Evolutionary conservation across 2,797 vertebrate genomes (phyloP).

Genomic region (Enteromius unitaeniatus): DNA sequence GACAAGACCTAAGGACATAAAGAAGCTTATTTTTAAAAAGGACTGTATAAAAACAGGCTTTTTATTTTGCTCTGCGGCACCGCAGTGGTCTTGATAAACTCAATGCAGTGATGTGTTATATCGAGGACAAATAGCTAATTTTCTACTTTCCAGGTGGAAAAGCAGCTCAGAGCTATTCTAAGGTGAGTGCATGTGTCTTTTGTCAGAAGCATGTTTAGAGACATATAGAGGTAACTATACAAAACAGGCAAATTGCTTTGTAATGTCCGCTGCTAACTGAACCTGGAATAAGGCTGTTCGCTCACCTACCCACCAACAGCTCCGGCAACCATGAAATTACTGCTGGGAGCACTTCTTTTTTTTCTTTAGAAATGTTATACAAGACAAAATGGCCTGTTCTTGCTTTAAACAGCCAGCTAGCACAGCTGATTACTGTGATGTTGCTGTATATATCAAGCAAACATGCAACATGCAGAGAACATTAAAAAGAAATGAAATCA

Average conservation of each 20-base stretch:
- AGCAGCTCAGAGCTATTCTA: conserved; percentile 21
- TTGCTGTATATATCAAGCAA: conserved; percentile 53
- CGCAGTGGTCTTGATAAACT: conserved; percentile 10
- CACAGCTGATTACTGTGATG: conserved; percentile 69
- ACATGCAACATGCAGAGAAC: background rate
- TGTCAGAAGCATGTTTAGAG: conserved; percentile 62
- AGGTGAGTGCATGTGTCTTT: conserved; percentile 39
- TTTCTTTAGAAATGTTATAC: conserved; percentile 63
- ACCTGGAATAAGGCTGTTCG: conserved; percentile 77
- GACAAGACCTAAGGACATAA: conserved; percentile 67
- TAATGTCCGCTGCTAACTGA: conserved; percentile 71
- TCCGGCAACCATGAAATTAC: conserved; percentile 81
- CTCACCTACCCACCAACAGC: conserved; percentile 71
- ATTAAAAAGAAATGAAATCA: background rate
- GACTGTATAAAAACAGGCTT: conserved; percentile 50
- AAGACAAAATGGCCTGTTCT: conserved; percentile 68
- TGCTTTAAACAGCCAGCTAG: conserved; percentile 64
- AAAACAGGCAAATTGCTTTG: conserved; percentile 70
- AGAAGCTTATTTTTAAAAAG: conserved; percentile 70
- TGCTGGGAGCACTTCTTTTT: conserved; percentile 66
- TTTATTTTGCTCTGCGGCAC: background rate
- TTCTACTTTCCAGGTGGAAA: conserved; percentile 48
- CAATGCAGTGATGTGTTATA: background rate
- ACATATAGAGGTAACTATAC: conserved; percentile 70
- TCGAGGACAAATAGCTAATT: conserved; percentile 20